These are phyloP conservation scores for Aphelenchoides avenae DNA, from an alignment of 1,140 invertebrate genomes.

Conservation along the genomic window DNA sequence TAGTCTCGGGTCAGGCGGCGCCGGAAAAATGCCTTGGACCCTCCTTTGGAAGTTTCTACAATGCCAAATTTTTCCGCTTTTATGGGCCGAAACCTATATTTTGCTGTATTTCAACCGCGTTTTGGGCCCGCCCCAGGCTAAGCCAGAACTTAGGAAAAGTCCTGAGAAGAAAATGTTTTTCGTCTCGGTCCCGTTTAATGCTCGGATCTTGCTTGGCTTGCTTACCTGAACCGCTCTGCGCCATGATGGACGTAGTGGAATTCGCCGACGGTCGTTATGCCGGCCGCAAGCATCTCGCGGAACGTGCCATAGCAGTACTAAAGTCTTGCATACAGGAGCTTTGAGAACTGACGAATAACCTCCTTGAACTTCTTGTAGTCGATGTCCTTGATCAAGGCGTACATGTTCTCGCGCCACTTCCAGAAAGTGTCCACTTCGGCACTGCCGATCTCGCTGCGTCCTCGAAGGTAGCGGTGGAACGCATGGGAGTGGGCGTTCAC, in stretches of 20 bases:
- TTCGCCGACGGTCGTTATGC: slow-evolving; percentile 56
- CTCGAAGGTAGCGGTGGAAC: slow-evolving; percentile 52
- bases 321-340: slow-evolving; percentile 13
- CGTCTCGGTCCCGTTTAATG: no score
- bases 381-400: slow-evolving; percentile 44
- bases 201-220: no score
- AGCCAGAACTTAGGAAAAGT: no score
- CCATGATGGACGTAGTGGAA: slow-evolving; percentile 58
- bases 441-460: slow-evolving; percentile 46
- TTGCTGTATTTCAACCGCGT: no score
- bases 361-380: slow-evolving; percentile 44
- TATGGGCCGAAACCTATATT: no score
- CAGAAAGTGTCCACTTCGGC: slow-evolving; percentile 49
- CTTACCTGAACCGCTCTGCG: no score
- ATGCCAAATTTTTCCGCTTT: no score
- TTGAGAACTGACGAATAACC: slow-evolving; percentile 16
- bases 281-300: slow-evolving; percentile 51
- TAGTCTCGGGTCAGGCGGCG: no score
- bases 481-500: slow-evolving; percentile 57
- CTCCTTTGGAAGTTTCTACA: no score
- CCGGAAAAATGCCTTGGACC: no score
- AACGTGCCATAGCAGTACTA: slow-evolving; percentile 52
- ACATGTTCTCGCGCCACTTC: slow-evolving; percentile 57
- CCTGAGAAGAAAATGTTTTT: no score
- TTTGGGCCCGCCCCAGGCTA: no score